phyloP scores from a whole-genome alignment of 2,797 vertebrate species.

The Pachyuromys duprasi region DNA sequence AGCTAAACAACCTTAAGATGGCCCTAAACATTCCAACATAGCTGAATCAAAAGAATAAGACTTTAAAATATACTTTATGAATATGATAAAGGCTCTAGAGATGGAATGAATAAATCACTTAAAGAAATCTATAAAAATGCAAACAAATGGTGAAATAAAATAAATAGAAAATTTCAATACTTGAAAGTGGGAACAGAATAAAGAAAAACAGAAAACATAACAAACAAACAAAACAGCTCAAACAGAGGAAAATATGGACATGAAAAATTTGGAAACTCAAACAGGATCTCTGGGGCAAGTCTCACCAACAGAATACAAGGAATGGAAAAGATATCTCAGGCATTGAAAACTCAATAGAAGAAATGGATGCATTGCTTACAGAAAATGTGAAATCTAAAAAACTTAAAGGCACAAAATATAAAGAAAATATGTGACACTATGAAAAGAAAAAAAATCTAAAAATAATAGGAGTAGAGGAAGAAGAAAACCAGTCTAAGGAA shows the following conservation, averaged over 20 bases:
- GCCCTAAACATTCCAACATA: not conserved
- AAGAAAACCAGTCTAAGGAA: not conserved
- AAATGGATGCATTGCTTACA: too few species aligned
- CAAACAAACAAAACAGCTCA: not conserved
- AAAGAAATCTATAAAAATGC: not conserved
- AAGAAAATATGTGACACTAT: not conserved
- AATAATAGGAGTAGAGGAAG: not conserved
- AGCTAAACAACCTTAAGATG: not conserved
- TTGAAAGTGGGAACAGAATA: not conserved
- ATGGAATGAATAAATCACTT: not conserved
- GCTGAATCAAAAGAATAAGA: not conserved
- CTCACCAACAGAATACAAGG: not conserved
- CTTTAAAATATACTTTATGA: too few species aligned
- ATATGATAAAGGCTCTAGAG: too few species aligned
- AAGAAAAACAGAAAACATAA: not conserved
- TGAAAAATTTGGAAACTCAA: not conserved
- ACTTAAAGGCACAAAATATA: too few species aligned
- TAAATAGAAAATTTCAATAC: not conserved
- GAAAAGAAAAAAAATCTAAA: not conserved
- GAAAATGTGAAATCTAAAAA: too few species aligned
- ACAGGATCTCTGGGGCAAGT: not conserved
- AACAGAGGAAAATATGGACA: not conserved
- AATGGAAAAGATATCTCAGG: not conserved
- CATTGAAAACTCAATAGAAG: not conserved
- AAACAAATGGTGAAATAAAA: not conserved